Base-by-base conservation (phyloP, 2,888 invertebrate genomes). In the Agrochola lychnidis region DNA sequence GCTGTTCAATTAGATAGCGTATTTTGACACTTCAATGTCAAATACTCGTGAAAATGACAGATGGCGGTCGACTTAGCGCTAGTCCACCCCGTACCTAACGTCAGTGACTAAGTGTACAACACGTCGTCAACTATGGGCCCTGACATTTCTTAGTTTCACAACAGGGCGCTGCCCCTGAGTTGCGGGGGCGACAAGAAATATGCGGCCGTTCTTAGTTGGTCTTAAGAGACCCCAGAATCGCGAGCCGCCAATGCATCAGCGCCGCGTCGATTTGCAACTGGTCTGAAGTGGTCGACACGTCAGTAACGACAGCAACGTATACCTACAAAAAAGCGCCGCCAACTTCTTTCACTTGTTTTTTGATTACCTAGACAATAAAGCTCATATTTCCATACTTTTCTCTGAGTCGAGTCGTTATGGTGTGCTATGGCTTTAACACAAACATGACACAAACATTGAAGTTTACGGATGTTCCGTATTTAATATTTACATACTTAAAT, bases 361-460 rank as follows among this genome's bases (percentile, higher is more conserved):
- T 40, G 3, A 40, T 53, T 25, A 63, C 9, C 40, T 42, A n/a
- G 63, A 25, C 19, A 64, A n/a, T 53, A 30, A 53, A 36, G 30
- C 19, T n/a, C 16, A 53, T 40, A 19, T 40, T 40, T 57, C 19
- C 25, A 40, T 5, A 70, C 22, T 71, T 53, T 22, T 40, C 40
- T 51, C 4, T 16, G 16, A 73, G 22, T 51, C 10, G 30, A 19
- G 19, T 67, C 16, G 45, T 56, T 53, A 57, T 56, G 53, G 22
- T 66, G 22, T 48, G 40, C 57, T 48, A 57, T 30, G 9, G 40
- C 19, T 62, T 25, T 45, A 48, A 48, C n/a, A 76, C 19, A 25
- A 64, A 76, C 22, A 12, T 70, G 40, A 48, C n/a, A 76, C 19
- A 25, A 64, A 76, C 22, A 12, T 70, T 64, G 16, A 36, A 48